Conservation (phyloP, 2,797 vertebrate species). For the Cryptoblepharus egeriae region DNA sequence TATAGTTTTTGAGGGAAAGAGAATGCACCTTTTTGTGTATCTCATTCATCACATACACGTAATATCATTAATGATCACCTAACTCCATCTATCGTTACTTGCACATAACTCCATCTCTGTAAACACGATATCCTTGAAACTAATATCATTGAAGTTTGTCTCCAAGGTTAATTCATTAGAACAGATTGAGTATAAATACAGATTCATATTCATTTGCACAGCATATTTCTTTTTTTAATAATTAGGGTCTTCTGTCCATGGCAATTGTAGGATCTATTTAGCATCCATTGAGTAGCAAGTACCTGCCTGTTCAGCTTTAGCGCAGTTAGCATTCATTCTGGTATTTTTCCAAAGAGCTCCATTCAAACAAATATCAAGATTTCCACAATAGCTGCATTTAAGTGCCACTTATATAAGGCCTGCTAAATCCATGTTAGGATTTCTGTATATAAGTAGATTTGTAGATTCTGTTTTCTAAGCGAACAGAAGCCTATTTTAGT, state of each 20-base stretch:
- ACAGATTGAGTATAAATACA: too few relatives aligned
- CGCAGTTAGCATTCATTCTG: neutral
- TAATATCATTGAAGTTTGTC: too few relatives aligned
- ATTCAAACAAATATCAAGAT: neutral
- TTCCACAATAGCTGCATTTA: constrained; percentile 16
- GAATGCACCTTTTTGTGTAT: neutral
- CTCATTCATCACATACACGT: too few relatives aligned
- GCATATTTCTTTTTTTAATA: neutral
- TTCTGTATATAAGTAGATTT: neutral
- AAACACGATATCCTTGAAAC: too few relatives aligned
- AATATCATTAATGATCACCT: too few relatives aligned
- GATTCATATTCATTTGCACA: neutral
- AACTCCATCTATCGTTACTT: too few relatives aligned
- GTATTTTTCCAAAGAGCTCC: constrained; percentile 15
- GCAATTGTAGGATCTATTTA: neutral
- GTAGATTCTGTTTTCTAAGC: neutral
- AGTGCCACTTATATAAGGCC: neutral
- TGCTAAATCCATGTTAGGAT: neutral
- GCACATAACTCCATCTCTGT: too few relatives aligned
- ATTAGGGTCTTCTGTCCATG: too few relatives aligned
- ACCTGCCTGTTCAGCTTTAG: neutral
- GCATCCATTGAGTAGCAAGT: neutral
- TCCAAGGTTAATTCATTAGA: too few relatives aligned
- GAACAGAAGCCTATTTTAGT: neutral
- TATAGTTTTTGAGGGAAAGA: neutral